phyloP scores from a whole-genome alignment of 2,113 vertebrate species.

The Porphyrio hochstetteri region DNA sequence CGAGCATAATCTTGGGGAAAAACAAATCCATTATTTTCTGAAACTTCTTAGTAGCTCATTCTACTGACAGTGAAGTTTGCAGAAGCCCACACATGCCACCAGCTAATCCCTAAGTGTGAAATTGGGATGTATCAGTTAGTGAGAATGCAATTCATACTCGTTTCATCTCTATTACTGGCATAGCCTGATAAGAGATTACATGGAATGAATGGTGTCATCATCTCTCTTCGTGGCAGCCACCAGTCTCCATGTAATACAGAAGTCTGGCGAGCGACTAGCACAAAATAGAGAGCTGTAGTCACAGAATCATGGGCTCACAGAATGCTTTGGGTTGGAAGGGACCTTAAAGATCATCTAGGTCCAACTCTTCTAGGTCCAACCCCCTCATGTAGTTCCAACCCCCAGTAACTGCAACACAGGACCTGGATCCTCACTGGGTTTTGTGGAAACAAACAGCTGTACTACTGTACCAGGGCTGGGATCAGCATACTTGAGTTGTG shows the following conservation, averaged over 20 bases:
- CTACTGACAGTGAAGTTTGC: neutral
- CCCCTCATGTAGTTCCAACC: too few species aligned
- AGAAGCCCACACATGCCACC: neutral
- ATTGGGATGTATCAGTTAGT: neutral
- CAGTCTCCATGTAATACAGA: neutral
- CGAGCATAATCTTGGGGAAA: slow-evolving; percentile 28
- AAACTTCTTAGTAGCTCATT: neutral
- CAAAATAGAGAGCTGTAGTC: neutral
- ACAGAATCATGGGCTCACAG: too few species aligned
- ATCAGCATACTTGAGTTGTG: neutral
- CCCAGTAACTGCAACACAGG: neutral
- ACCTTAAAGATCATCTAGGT: too few species aligned
- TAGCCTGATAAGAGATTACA: neutral
- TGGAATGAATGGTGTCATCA: neutral
- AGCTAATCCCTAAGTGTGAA: slow-evolving; percentile 24
- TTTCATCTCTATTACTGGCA: neutral
- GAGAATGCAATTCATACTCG: neutral
- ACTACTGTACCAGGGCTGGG: neutral
- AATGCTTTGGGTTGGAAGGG: too few species aligned
- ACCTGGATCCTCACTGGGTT: neutral
- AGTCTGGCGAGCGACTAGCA: neutral
- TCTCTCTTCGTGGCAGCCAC: neutral
- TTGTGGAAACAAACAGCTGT: neutral
- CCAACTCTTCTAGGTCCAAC: too few species aligned
- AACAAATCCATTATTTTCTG: slow-evolving; percentile 44